Evolutionary conservation across 1,140 invertebrate genomes (phyloP), one percentile per base, ranked within the genome.

Genomic region (Ips typographus): DNA sequence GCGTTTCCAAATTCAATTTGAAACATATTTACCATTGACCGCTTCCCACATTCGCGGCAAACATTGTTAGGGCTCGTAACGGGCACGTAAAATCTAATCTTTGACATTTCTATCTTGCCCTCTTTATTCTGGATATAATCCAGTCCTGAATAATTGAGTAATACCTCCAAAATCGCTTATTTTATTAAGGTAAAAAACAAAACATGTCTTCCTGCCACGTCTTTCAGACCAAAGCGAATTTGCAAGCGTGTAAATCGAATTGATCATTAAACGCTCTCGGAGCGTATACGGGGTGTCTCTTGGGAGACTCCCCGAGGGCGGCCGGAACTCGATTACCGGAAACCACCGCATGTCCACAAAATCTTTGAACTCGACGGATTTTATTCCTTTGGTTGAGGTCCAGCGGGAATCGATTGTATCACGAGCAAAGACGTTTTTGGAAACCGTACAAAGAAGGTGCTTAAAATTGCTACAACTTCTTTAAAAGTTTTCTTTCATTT

Each of bases 281-380:
- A 66, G 65, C 53, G 70, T 74, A 67, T 72, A 60, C 43, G 42
- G 41, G 52, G 55, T 8, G 49, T 75, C 73, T 74, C 38, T 42
- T 72, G 58, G 42, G 76, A 71, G 66, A 73, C 65, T 72, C 65
- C 68, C 66, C n/a, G 64, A 52, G 73, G 74, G 70, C 68, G 74
- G 65, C 73, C 72, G 73, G 74, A 77, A 77, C 74, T 77, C 76
- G 74, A 77, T 77, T 77, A 77, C 76, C 66, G 76, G 73, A 77
- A 76, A 77, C 76, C 76, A 76, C 74, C 72, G 72, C 68, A 70
- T 75, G 75, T 75, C 74, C 75, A 70, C 71, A 70, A 70, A 71
- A 75, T 74, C 74, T 77, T 77, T 77, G 76, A 77, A 75, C 73
- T 66, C 71, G 58, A 58, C 41, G 38, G 67, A 70, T 65, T 66